Percentiles rank a stretch among this genome's conserved stretches.
Evolutionary conservation across 2,113 vertebrate species (phyloP).

Genomic region (Zosterops japonicus): DNA sequence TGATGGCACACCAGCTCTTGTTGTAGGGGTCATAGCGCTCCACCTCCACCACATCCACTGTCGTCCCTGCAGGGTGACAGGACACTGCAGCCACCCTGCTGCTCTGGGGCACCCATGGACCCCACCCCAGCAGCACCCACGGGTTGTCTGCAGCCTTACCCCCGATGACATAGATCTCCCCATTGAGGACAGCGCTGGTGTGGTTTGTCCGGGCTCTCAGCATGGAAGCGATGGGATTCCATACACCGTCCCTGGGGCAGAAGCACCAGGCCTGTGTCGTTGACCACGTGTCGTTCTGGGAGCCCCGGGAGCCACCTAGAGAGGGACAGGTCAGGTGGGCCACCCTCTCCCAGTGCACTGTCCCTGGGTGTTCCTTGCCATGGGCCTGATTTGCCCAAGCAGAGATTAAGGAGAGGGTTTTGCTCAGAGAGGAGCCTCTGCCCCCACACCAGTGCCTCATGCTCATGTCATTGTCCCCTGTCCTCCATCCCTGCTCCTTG

Average conservation of each 20-base stretch:
- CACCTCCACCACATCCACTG: conserved; percentile 83
- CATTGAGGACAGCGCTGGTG: conserved; percentile 84
- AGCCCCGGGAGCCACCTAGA: conserved; percentile 90
- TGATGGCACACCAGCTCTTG: conserved; percentile 82
- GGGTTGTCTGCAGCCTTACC: conserved; percentile 68
- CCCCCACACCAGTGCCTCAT: rapidly evolving
- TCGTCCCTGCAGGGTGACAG: conserved; percentile 76
- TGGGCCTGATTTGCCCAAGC: rapidly evolving
- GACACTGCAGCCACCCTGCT: background rate
- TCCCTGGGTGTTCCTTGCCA: background rate
- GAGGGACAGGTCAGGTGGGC: background rate
- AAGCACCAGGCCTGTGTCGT: conserved; percentile 95
- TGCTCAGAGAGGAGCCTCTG: background rate
- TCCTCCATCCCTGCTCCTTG: background rate
- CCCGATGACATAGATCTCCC: conserved; percentile 94
- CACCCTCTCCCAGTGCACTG: rapidly evolving
- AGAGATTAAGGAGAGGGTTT: background rate
- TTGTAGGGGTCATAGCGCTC: conserved; percentile 93
- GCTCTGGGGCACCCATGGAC: rapidly evolving
- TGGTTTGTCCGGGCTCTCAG: conserved; percentile 92
- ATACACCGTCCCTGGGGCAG: conserved; percentile 82
- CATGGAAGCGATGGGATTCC: conserved; percentile 90
- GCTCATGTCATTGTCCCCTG: background rate
- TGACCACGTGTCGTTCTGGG: conserved; percentile 90
- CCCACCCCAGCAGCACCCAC: rapidly evolving